Percentiles rank a stretch among this genome's conserved stretches.
Evolutionary conservation across 1,140 invertebrate genomes (phyloP).

Genomic region (Leptinotarsa undecemlineata): DNA sequence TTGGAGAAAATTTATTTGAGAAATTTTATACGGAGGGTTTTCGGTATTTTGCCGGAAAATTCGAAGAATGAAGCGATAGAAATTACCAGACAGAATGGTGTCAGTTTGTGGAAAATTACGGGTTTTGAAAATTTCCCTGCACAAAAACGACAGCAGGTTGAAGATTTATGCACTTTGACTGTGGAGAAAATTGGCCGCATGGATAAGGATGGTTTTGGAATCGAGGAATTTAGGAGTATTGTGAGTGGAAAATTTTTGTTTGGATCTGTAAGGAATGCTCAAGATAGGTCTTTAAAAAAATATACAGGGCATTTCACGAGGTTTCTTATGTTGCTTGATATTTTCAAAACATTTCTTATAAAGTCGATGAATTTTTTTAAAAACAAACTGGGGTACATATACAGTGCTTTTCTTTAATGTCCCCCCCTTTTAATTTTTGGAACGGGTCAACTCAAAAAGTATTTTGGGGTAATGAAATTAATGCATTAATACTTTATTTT

Average conservation of each 20-base stretch:
- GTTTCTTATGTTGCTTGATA: not conserved
- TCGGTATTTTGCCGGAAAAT: conserved; percentile 24
- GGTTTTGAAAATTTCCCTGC: conserved; percentile 23
- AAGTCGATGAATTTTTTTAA: not conserved
- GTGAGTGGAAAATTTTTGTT: conserved; percentile 19
- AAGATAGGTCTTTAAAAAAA: too few relatives aligned
- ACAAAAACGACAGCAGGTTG: conserved; percentile 19
- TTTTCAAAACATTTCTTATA: conserved; percentile 9
- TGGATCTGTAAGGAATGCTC: too few relatives aligned
- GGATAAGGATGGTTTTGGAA: conserved; percentile 16
- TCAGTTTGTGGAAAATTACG: conserved; percentile 30
- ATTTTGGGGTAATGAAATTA: too few relatives aligned
- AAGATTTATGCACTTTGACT: conserved; percentile 19
- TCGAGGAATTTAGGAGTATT: conserved; percentile 16
- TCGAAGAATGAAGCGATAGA: conserved; percentile 11
- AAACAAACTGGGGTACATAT: too few relatives aligned
- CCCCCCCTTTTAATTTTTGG: too few relatives aligned
- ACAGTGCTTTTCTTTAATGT: too few relatives aligned
- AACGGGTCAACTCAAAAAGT: too few relatives aligned
- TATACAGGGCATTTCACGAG: not conserved
- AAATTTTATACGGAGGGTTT: conserved; percentile 29
- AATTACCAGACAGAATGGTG: conserved; percentile 9
- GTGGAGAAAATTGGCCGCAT: conserved; percentile 22
- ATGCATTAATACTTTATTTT: too few relatives aligned
- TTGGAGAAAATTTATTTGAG: conserved; percentile 22